Evolutionary conservation across 2,888 invertebrate genomes (phyloP), one percentile per base, ranked within the genome.

Genomic region (Sarcophaga variegata): DNA sequence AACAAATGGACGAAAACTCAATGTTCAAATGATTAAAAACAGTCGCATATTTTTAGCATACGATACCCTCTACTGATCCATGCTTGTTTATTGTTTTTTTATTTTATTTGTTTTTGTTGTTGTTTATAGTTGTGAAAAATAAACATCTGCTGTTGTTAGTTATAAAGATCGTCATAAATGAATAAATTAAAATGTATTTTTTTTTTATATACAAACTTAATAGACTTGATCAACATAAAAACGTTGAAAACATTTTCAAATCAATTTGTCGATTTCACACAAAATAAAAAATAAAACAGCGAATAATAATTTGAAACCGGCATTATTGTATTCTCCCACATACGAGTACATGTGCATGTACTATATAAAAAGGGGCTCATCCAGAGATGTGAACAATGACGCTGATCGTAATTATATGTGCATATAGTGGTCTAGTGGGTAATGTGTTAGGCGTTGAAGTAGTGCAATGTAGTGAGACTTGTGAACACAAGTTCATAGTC

Each of bases 201-300:
- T 54, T 64, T 64, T 49, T 54, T 76, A 20, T 27, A 49, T 76
- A 17, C 20, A 66, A 76, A 27, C 47, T 72, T 49, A 60, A 66
- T 64, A 59, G 22, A 22, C 25, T 66, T 37, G 22, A 66, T 66
- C 64, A 49, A 63, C 11, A 72, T 49, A 17, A 67, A 37, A 25
- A 70, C 54, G 22, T 62, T 59, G 60, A 74, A 69, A 74, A 62
- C 12, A 54, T 80, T 75, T 71, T 45, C 47, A 71, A 80, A 84
- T 69, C 59, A 70, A 83, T 79, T 83, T 79, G 59, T 54, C 72
- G 62, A 81, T 74, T 67, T 74, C 37, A 63, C 63, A 83, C 4
- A 59, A 49, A n/a, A 25, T 8, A 22, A 72, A 71, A 20, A 82
- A 67, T 0, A 37, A 22, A 25, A 37, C 5, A 20, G 20, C 22